Evolutionary conservation across 1,140 invertebrate species (phyloP), one percentile per base, ranked within the genome.

Genomic region (Drosophila jambulina): DNA sequence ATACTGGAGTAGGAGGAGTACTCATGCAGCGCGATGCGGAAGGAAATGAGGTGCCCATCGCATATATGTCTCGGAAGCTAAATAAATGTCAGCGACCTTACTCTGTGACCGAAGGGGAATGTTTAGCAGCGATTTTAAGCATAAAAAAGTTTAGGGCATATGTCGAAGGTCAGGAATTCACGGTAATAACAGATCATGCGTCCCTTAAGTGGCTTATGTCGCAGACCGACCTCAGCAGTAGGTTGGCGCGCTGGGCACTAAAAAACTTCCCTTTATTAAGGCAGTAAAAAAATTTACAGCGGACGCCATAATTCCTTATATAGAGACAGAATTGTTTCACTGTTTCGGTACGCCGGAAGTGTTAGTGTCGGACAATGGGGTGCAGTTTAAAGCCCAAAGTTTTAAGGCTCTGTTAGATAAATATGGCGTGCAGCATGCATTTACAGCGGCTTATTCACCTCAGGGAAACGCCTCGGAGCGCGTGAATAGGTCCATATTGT

Each of bases 311-410:
- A 42, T 42, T 3, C 38, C 38, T 7, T 42, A 42, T 13, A 42
- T 42, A 13, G 36, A 38, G 2, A 7, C 36, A 5, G 13, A 38
- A 1, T 19, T 42, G 42, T 21, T 43, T n/a, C 42, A 43, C 42
- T 43, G n/a, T 43, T 43, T 43, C 19, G 42, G 42, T 19, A 43
- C 42, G n/a, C 42, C 42, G n/a, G 10, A 43, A 43, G n/a, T 43
- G n/a, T 12, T 19, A 40, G 38, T 40, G 15, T 38, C 36, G 6
- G 38, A 40, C 15, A 40, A 40, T 40, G 38, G 38, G 17, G 17
- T 17, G 0, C 17, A 40, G 15, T 40, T n/a, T 40, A 40, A n/a
- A 10, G 40, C n/a, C 10, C n/a, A 19, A n/a, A 21, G 9, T 3
- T 43, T 43, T 43, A 43, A 21, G 2, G n/a, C 42, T n/a, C 9